These are phyloP conservation scores for Corythaixoides concolor DNA, from an alignment of 2,113 vertebrate species.

Conservation along the genomic window DNA sequence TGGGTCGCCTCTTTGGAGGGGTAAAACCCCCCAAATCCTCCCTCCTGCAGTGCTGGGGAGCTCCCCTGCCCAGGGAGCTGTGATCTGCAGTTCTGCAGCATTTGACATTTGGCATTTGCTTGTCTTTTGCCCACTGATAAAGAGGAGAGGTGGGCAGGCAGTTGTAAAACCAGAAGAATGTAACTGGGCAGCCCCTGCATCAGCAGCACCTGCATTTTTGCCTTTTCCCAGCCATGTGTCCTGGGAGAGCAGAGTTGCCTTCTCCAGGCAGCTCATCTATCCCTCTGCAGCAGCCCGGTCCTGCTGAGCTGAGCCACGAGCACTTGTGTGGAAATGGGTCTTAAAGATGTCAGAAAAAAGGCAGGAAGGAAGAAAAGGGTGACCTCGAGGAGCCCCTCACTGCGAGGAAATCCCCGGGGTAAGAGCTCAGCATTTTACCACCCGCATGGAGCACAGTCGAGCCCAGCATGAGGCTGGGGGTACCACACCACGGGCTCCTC, in stretches of 20 bases:
- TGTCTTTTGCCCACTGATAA: background rate
- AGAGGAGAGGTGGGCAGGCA: background rate
- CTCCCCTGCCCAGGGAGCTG: background rate
- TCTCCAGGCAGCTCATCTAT: background rate
- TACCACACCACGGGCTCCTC: fast-evolving
- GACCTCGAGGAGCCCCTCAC: background rate
- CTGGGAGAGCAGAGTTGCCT: background rate
- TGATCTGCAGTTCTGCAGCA: background rate
- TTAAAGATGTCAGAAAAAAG: background rate
- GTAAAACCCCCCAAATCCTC: background rate
- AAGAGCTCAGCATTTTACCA: background rate
- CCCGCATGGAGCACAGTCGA: fast-evolving
- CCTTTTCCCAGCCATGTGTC: fast-evolving
- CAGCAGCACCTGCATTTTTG: background rate
- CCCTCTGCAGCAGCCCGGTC: fast-evolving
- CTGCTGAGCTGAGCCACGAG: fast-evolving
- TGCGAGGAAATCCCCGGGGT: fast-evolving
- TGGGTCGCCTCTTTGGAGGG: background rate
- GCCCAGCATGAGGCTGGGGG: background rate
- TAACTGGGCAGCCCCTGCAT: background rate
- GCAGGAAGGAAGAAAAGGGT: background rate
- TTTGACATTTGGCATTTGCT: background rate
- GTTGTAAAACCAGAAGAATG: background rate
- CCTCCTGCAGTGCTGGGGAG: fast-evolving
- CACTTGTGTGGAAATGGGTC: background rate